Conservation (phyloP, 2,113 vertebrate species). For the Leuciscus idus region DNA sequence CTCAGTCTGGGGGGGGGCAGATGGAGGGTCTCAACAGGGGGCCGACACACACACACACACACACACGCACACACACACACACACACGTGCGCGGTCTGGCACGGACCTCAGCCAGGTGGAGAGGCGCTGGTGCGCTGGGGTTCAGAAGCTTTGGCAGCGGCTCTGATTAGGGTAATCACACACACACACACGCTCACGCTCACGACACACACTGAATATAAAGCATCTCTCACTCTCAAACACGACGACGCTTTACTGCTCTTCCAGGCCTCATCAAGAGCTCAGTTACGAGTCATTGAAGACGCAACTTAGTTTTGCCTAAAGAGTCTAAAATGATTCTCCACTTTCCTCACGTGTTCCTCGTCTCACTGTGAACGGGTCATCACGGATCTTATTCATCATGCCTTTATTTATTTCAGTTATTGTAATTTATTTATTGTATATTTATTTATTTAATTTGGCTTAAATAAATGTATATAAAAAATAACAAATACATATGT, state of each 20-base stretch:
- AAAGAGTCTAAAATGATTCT: too few species aligned
- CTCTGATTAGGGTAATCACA: conserved; percentile 58
- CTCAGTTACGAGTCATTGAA: too few species aligned
- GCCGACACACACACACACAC: background rate
- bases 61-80: too few species aligned
- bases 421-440: too few species aligned
- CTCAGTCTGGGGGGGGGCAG: conserved; percentile 12
- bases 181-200: conserved; percentile 47
- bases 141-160: conserved; percentile 56
- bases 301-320: too few species aligned
- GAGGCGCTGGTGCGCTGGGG: conserved; percentile 43
- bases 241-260: background rate
- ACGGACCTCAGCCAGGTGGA: conserved; percentile 50
- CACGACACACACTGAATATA: conserved; percentile 34
- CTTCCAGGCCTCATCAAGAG: background rate
- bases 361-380: too few species aligned
- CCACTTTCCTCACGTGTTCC: too few species aligned
- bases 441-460: too few species aligned
- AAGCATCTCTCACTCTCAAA: conserved; percentile 27
- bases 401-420: too few species aligned
- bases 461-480: too few species aligned
- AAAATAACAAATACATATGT: too few species aligned
- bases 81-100: conserved; percentile 17
- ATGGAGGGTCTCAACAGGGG: conserved; percentile 8
- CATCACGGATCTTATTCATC: too few species aligned